phyloP scores from a whole-genome alignment of 1,140 invertebrate species.

The Sarcophaga bullata region DNA sequence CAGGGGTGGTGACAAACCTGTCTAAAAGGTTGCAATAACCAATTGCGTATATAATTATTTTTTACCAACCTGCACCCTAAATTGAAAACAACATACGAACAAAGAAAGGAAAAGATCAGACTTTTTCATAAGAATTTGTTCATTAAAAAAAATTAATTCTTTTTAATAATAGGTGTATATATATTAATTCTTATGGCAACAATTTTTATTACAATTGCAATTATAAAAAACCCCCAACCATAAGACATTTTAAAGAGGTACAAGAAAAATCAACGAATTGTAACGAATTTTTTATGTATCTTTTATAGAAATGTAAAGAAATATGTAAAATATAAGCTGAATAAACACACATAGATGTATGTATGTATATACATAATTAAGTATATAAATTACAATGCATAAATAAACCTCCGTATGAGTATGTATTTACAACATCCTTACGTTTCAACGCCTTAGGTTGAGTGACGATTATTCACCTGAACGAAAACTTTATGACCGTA shows the following conservation, averaged over 20 bases:
- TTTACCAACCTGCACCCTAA: no score
- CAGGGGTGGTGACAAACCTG: no score
- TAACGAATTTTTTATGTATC: neutral
- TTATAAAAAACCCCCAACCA: no score
- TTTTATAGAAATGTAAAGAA: neutral
- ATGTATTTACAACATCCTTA: neutral
- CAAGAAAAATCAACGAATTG: conserved; percentile 4
- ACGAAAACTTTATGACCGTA: neutral
- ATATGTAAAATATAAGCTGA: neutral
- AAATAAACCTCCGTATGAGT: neutral
- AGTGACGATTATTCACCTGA: neutral
- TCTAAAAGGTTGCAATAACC: no score
- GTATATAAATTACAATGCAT: neutral
- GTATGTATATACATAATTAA: neutral
- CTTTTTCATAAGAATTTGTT: no score
- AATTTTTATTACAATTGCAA: no score
- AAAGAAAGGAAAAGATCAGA: no score
- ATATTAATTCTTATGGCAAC: no score
- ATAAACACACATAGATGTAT: neutral
- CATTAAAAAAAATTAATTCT: no score
- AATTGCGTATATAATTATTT: no score
- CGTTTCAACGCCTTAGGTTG: neutral
- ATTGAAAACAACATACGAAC: no score
- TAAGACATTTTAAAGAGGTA: neutral
- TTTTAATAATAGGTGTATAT: no score